phyloP scores from a whole-genome alignment of 2,888 invertebrate species.

The Eueremaeus valkanovi region DNA sequence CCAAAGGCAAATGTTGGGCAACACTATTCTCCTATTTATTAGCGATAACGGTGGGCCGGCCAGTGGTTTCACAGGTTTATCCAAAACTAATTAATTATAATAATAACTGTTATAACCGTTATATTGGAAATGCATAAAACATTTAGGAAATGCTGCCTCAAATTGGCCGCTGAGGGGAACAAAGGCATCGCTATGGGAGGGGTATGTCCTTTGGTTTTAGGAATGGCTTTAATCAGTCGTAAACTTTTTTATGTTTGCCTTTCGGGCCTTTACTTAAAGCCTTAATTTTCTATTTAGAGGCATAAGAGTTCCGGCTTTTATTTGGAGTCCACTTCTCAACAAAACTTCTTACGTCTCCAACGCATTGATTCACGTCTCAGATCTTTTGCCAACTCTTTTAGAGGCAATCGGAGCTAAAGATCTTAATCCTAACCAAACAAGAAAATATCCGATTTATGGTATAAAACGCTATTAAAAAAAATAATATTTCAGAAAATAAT shows the following conservation, averaged over 20 bases:
- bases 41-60: constrained; percentile 72
- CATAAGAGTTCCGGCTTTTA: constrained; percentile 51
- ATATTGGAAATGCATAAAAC: background rate
- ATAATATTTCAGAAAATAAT: no score
- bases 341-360: constrained; percentile 48
- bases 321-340: constrained; percentile 52
- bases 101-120: background rate
- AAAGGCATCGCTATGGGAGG: constrained; percentile 54
- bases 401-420: constrained; percentile 42
- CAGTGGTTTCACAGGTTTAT: constrained; percentile 50
- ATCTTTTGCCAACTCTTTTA: constrained; percentile 53
- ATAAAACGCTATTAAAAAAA: background rate
- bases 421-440: background rate
- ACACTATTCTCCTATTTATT: constrained; percentile 77
- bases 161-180: constrained; percentile 53
- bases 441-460: constrained; percentile 17
- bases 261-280: constrained; percentile 45
- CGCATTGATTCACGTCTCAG: constrained; percentile 53
- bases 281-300: background rate
- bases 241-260: background rate
- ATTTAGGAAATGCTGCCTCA: constrained; percentile 51
- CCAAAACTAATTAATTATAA: background rate
- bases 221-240: constrained; percentile 46
- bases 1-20: constrained; percentile 65
- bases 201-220: no score